Evolutionary conservation across 2,888 invertebrate genomes (phyloP).

Genomic region (Leucoptera coffeella): DNA sequence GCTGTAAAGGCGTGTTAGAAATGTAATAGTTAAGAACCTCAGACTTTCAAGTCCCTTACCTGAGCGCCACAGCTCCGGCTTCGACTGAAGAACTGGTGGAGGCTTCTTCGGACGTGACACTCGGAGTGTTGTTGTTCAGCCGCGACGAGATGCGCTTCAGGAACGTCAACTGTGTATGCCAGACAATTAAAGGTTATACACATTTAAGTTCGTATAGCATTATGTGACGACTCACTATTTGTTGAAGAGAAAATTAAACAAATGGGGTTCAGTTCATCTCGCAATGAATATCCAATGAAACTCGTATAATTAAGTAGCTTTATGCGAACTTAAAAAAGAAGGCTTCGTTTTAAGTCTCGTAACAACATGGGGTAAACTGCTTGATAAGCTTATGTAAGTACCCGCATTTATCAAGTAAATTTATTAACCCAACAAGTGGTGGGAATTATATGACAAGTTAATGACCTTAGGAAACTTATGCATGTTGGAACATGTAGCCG

Average conservation of each 20-base stretch:
- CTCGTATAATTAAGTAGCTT: too few species aligned
- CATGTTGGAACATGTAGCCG: too few species aligned
- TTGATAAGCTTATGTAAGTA: not conserved
- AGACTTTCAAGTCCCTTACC: too few species aligned
- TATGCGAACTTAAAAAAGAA: not conserved
- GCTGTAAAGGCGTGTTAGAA: too few species aligned
- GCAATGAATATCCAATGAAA: too few species aligned
- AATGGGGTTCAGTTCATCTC: too few species aligned
- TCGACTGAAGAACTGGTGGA: slow-evolving; percentile 14
- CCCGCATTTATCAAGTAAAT: not conserved
- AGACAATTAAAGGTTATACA: slow-evolving; percentile 1
- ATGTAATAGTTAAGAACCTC: too few species aligned
- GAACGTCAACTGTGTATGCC: slow-evolving; percentile 32
- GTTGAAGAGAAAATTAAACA: slow-evolving; percentile 1
- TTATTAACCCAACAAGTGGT: too few species aligned
- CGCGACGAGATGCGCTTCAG: slow-evolving; percentile 34
- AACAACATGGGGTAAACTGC: not conserved
- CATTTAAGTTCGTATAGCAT: too few species aligned
- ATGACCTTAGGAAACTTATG: too few species aligned
- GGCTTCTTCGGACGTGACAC: slow-evolving; percentile 22
- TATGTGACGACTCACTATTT: too few species aligned
- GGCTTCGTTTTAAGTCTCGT: not conserved
- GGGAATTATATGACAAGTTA: too few species aligned
- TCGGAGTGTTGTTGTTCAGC: slow-evolving; percentile 36
- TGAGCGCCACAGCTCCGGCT: slow-evolving; percentile 17